Base-by-base conservation (phyloP, 2,888 invertebrate genomes). In the Steinernema carpocapsae region DNA sequence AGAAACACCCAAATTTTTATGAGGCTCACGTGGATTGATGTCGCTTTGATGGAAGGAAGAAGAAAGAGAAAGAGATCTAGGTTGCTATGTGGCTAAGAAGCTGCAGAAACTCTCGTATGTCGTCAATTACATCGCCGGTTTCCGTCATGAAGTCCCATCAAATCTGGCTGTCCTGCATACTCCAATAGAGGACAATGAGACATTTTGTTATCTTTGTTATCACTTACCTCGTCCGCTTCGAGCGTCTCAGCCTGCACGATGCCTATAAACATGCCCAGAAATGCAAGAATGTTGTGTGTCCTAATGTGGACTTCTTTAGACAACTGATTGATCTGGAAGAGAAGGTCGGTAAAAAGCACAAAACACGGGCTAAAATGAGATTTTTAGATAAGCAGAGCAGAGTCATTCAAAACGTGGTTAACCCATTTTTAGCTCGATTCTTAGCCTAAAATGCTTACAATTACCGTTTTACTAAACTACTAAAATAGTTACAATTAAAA, bases 291-390 rank as follows among this genome's bases (percentile, higher is more conserved):
- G 80, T 83, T 72, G 74, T 84, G 37, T 84, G 83, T 71, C 84
- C 84, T 48, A 84, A 84, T 76, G 80, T 84, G 43, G 83, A 83
- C 22, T 84, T 84, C 76, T 84, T 84, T 79, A 76, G 78, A 43
- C 84, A 84, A 74, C 73, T 84, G 74, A 82, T 84, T 70, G 83
- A 82, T 74, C 73, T 82, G 70, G 84, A 84, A 71, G 72, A 76
- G 52, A 83, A 82, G 79, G 82, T 80, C 32, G 26, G 51, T 6
- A 56, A n/a, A n/a, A n/a, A n/a, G n/a, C n/a, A n/a, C n/a, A n/a
- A n/a, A n/a, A n/a, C n/a, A n/a, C 75, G n/a, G 56, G n/a, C 52
- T 6, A 32, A 29, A 22, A 32, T 45, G 37, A 19, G 17, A 37
- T 37, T 24, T 64, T 64, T 37, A 70, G 45, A 70, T 70, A 37